Percentiles rank a stretch among this genome's conserved stretches.
phyloP scores from a whole-genome alignment of 92 coral and sea anemone species.

The Actinostola sp. region DNA sequence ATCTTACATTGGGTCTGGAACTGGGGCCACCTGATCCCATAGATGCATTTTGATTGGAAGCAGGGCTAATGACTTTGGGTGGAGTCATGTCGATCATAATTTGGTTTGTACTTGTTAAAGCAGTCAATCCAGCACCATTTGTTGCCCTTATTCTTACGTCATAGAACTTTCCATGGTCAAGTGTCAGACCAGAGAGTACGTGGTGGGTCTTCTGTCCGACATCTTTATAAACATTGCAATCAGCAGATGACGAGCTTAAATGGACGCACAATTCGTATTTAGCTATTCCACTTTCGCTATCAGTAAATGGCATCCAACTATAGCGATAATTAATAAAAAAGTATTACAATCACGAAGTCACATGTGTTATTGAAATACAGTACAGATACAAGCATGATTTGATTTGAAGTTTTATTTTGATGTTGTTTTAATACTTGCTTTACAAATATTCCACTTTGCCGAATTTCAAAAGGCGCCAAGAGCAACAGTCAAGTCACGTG shows the following conservation, averaged over 20 bases:
- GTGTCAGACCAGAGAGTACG: conserved; percentile 51
- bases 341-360: not conserved
- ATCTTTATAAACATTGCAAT: conserved; percentile 51
- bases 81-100: conserved; percentile 70
- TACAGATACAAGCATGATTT: not conserved
- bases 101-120: conserved; percentile 51
- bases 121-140: conserved; percentile 63
- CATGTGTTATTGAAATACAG: too few species aligned
- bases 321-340: not conserved
- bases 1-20: conserved; percentile 40
- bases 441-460: too few species aligned
- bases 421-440: too few species aligned
- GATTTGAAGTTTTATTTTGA: too few species aligned
- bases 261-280: conserved; percentile 66
- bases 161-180: conserved; percentile 56
- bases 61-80: conserved; percentile 24
- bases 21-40: not conserved
- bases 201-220: conserved; percentile 50
- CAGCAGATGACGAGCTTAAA: conserved; percentile 36
- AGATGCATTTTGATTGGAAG: not conserved
- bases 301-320: conserved; percentile 75
- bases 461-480: too few species aligned
- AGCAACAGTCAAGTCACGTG: not conserved
- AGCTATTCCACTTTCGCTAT: conserved; percentile 70
- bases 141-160: conserved; percentile 69